Percentiles rank a stretch among this genome's conserved stretches.
Evolutionary conservation across 2,113 vertebrate species (phyloP).

Genomic region (Tenrec ecaudatus): DNA sequence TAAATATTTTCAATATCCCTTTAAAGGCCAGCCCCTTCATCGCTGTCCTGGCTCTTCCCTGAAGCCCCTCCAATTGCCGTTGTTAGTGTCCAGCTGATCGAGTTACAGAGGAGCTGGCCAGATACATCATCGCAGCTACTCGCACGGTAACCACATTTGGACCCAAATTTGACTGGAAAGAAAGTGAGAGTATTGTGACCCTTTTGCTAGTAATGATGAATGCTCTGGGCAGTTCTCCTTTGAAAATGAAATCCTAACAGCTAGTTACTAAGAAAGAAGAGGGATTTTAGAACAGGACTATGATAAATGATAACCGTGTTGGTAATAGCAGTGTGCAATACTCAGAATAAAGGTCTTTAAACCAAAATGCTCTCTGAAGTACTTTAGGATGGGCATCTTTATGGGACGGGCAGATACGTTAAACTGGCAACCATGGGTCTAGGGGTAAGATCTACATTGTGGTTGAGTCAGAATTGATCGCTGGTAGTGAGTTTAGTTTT

Average conservation of each 20-base stretch:
- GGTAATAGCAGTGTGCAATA: background rate
- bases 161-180: constrained; percentile 62
- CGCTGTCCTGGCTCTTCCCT: constrained; percentile 65
- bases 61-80: constrained; percentile 69
- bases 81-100: constrained; percentile 75
- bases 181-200: constrained; percentile 55
- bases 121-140: constrained; percentile 75
- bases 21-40: constrained; percentile 73
- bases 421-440: background rate
- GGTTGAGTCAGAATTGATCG: too few species aligned
- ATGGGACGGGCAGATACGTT: background rate
- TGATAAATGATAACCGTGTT: background rate
- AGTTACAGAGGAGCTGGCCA: constrained; percentile 67
- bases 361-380: background rate
- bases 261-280: constrained; percentile 34
- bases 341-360: background rate
- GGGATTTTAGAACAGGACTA: background rate
- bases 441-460: too few species aligned
- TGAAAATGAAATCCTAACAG: constrained; percentile 50
- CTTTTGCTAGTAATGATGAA: constrained; percentile 53
- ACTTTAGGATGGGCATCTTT: background rate
- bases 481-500: too few species aligned
- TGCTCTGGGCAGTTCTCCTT: constrained; percentile 37
- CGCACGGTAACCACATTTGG: constrained; percentile 71
- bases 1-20: constrained; percentile 69